These are phyloP conservation scores for Epizoanthus ramosus DNA, from an alignment of 92 coral and sea anemone species.

Conservation along the genomic window DNA sequence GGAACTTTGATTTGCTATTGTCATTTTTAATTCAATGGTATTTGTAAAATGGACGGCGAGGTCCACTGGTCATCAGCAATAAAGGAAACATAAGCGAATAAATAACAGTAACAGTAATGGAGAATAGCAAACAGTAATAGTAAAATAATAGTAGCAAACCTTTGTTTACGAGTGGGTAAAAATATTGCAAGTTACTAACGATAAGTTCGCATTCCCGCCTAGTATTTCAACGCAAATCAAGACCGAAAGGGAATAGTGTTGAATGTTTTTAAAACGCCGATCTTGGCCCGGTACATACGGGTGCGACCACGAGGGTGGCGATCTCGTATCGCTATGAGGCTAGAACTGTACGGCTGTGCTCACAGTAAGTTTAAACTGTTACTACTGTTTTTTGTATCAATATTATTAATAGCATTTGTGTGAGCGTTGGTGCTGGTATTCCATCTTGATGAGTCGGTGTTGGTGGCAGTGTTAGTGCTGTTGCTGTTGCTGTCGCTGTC, in stretches of 20 bases:
- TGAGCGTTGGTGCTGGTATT: background rate
- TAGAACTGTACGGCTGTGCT: conserved; percentile 57
- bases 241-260: conserved; percentile 51
- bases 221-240: conserved; percentile 41
- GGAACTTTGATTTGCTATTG: no score
- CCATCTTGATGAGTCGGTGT: background rate
- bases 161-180: no score
- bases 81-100: no score
- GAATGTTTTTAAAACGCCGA: conserved; percentile 52
- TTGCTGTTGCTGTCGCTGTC: conserved; percentile 6
- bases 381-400: no score
- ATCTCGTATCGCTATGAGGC: conserved; percentile 57
- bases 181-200: no score
- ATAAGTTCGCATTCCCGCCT: no score
- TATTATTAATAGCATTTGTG: no score
- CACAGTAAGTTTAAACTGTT: conserved; percentile 37
- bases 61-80: background rate
- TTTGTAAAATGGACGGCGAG: no score
- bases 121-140: no score
- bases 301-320: conserved; percentile 46
- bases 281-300: conserved; percentile 54
- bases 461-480: background rate
- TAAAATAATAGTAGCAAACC: no score
- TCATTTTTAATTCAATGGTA: no score
- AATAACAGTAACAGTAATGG: no score